These are phyloP conservation scores for Haliaeetus leucogaster DNA, from an alignment of 2,113 vertebrate genomes.

Conservation along the genomic window DNA sequence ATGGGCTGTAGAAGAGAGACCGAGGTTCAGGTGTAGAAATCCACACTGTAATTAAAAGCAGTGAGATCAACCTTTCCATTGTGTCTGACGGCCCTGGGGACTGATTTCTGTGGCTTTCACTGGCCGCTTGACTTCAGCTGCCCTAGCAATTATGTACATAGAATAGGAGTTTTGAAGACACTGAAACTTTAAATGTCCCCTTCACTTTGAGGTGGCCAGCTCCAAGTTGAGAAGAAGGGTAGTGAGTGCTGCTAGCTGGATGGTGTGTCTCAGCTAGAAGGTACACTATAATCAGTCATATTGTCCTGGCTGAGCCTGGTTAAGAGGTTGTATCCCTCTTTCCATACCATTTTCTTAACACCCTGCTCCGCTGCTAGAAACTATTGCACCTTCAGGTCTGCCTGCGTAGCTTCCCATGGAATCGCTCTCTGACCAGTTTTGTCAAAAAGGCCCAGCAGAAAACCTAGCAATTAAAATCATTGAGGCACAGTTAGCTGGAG, in stretches of 20 bases:
- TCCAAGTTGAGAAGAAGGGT: rapidly evolving
- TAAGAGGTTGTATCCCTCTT: not conserved
- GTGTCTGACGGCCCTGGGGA: not conserved
- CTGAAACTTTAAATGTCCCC: not conserved
- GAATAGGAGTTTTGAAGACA: not conserved
- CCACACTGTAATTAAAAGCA: not conserved
- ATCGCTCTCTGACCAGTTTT: not conserved
- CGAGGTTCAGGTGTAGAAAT: not conserved
- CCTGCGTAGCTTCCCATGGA: not conserved
- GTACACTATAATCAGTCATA: not conserved
- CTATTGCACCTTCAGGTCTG: not conserved
- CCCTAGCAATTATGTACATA: not conserved
- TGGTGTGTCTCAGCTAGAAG: not conserved
- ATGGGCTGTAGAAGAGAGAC: not conserved
- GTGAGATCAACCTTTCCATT: not conserved
- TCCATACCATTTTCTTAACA: not conserved
- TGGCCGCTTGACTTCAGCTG: not conserved
- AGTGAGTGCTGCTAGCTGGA: not conserved
- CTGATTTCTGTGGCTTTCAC: not conserved
- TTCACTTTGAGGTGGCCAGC: not conserved
- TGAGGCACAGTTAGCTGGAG: not conserved
- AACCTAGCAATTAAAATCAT: not conserved
- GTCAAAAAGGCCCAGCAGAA: not conserved
- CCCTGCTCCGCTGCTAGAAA: not conserved
- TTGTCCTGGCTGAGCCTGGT: not conserved